Evolutionary conservation across 2,797 vertebrate genomes (phyloP).

Genomic region (Leptodactylus fallax): DNA sequence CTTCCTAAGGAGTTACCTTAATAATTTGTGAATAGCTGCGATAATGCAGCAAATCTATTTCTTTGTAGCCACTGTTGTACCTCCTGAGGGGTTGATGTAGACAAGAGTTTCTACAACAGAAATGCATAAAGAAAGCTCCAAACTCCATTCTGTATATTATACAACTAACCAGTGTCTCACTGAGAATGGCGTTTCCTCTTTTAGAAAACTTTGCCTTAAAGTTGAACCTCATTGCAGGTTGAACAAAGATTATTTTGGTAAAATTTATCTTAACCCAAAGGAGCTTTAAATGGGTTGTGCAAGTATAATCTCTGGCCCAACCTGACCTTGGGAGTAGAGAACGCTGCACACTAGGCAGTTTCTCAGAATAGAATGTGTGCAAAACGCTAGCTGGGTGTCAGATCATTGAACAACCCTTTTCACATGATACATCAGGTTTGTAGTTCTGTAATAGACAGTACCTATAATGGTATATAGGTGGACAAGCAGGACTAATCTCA

Average conservation of each 20-base stretch:
- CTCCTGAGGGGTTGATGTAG: conserved; percentile 91
- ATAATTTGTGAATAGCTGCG: conserved; percentile 93
- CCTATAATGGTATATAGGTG: too few relatives aligned
- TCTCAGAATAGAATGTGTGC: too few relatives aligned
- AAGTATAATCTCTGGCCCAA: too few relatives aligned
- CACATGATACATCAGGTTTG: too few relatives aligned
- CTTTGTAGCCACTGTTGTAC: conserved; percentile 96
- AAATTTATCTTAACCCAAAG: too few relatives aligned
- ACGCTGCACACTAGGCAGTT: too few relatives aligned
- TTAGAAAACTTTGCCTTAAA: conserved; percentile 48
- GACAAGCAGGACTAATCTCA: too few relatives aligned
- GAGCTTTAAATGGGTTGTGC: too few relatives aligned
- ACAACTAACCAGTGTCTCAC: conserved; percentile 47
- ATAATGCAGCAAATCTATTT: conserved; percentile 94
- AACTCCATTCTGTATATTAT: conserved; percentile 56
- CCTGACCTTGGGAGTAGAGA: too few relatives aligned
- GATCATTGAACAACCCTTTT: too few relatives aligned
- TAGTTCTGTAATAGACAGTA: too few relatives aligned
- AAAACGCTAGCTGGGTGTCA: too few relatives aligned
- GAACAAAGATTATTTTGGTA: background rate
- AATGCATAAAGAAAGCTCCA: conserved; percentile 61
- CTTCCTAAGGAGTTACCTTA: conserved; percentile 77
- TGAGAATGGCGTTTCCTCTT: conserved; percentile 53
- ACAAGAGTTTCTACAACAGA: conserved; percentile 87
- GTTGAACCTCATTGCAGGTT: conserved; percentile 32